These are phyloP conservation scores for Drosophila rubida DNA, from an alignment of 2,888 invertebrate species.

Conservation along the genomic window DNA sequence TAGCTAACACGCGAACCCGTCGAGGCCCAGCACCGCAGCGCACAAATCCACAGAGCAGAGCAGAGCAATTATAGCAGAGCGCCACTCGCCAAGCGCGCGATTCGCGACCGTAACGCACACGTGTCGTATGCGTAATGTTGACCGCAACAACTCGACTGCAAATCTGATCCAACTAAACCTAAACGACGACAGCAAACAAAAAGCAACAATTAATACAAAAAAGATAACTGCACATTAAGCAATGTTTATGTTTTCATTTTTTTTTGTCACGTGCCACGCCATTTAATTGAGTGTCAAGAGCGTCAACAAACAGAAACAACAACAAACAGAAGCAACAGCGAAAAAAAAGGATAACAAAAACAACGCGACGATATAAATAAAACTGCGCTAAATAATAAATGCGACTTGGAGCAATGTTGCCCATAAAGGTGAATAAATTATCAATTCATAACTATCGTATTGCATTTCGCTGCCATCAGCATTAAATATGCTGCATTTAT, in stretches of 20 bases:
- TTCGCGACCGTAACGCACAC: constrained; percentile 20
- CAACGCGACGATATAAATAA: constrained; percentile 5
- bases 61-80: constrained; percentile 4
- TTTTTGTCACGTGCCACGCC: constrained; percentile 27
- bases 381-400: constrained; percentile 14
- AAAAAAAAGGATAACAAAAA: constrained; percentile 4
- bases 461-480: constrained; percentile 1
- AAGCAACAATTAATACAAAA: too few relatives aligned
- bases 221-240: not conserved
- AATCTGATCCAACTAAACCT: constrained; percentile 24
- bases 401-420: constrained; percentile 36
- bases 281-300: constrained; percentile 53
- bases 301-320: not conserved
- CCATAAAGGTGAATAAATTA: constrained; percentile 49
- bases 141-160: constrained; percentile 16
- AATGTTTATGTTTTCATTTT: constrained; percentile 38
- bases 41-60: not conserved
- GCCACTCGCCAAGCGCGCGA: constrained; percentile 26
- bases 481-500: not conserved
- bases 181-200: not conserved
- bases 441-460: not conserved
- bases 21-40: constrained; percentile 8
- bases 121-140: constrained; percentile 47
- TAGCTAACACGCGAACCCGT: constrained; percentile 59
- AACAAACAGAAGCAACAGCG: not conserved